Evolutionary conservation across 2,113 vertebrate species (phyloP).

Genomic region (Capricornis sumatraensis): DNA sequence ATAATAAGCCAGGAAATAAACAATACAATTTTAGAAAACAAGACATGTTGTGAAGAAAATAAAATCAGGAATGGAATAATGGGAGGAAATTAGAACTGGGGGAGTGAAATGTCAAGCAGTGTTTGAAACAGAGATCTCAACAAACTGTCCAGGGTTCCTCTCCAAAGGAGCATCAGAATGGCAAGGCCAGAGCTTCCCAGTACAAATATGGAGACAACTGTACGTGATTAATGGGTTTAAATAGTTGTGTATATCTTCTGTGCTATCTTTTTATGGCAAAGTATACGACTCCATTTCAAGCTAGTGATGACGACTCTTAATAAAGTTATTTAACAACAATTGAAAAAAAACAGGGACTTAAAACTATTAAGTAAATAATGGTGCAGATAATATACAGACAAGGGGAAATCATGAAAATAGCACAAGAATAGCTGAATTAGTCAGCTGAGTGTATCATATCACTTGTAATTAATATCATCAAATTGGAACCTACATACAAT

Average conservation of each 20-base stretch:
- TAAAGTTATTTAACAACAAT: background rate
- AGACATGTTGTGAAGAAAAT: background rate
- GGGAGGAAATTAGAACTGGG: background rate
- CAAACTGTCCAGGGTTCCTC: background rate
- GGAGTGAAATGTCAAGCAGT: background rate
- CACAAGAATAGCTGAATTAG: background rate
- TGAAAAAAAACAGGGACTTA: background rate
- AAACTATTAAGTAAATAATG: background rate
- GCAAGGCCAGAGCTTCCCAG: background rate
- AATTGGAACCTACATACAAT: background rate
- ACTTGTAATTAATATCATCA: background rate
- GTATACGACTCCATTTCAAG: background rate
- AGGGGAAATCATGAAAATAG: background rate
- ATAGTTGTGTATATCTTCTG: background rate
- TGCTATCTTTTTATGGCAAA: background rate
- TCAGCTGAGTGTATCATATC: background rate
- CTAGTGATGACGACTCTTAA: background rate
- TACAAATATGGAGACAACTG: background rate
- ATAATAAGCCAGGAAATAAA: background rate
- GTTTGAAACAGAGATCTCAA: background rate
- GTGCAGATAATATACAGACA: background rate
- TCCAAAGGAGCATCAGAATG: background rate
- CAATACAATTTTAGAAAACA: background rate
- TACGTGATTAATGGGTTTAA: background rate
- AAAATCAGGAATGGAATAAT: background rate